Conservation (phyloP, 2,888 invertebrate species). For the Ceraclea dissimilis region DNA sequence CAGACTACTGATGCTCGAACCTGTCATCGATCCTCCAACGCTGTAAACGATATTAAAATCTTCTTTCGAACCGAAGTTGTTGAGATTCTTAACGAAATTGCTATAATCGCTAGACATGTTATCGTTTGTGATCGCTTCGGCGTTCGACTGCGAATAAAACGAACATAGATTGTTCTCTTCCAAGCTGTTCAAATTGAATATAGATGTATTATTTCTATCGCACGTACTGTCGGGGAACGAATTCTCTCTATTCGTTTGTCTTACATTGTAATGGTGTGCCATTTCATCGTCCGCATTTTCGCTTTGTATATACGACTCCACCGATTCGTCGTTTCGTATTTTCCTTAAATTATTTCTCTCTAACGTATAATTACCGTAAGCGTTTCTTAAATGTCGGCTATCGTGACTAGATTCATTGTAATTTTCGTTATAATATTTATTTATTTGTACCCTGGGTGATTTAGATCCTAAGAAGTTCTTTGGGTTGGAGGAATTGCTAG, state of each 20-base stretch:
- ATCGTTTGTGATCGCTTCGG: slow-evolving; percentile 13
- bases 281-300: slow-evolving; percentile 9
- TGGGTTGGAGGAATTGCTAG: slow-evolving; percentile 3
- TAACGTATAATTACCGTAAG: neutral
- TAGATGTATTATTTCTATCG: slow-evolving; percentile 20
- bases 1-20: slow-evolving; percentile 63
- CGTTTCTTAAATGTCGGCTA: slow-evolving; percentile 5
- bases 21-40: slow-evolving; percentile 40
- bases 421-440: slow-evolving; percentile 16
- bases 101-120: slow-evolving; percentile 24
- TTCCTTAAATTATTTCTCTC: slow-evolving; percentile 3
- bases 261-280: slow-evolving; percentile 8
- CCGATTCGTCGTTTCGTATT: slow-evolving; percentile 10
- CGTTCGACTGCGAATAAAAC: slow-evolving; percentile 20
- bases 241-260: slow-evolving; percentile 17
- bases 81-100: slow-evolving; percentile 23
- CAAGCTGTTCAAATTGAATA: slow-evolving; percentile 22
- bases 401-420: slow-evolving; percentile 20
- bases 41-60: slow-evolving; percentile 23
- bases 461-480: slow-evolving; percentile 10
- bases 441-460: slow-evolving; percentile 17
- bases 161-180: slow-evolving; percentile 24
- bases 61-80: slow-evolving; percentile 25
- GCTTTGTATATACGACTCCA: neutral
- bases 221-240: slow-evolving; percentile 18